Evolutionary conservation across 1,140 invertebrate genomes (phyloP).

Genomic region (Portunus trituberculatus): DNA sequence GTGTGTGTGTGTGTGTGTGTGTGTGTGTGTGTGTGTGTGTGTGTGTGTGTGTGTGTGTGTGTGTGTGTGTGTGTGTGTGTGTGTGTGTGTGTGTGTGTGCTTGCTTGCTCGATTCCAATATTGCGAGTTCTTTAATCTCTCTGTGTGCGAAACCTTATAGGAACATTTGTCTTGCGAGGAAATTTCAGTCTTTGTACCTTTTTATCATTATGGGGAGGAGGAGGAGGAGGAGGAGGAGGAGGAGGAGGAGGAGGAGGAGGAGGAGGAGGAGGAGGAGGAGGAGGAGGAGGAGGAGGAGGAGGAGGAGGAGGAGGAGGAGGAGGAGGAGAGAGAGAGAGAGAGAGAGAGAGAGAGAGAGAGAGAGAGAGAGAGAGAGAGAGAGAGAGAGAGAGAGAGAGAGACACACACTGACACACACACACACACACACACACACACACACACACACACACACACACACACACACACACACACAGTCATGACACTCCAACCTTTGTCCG

Average conservation of each 20-base stretch:
- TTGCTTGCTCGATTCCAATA: not conserved
- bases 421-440: too few relatives aligned
- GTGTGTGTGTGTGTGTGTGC: not conserved
- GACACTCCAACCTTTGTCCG: not conserved
- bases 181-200: not conserved
- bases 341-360: too few relatives aligned
- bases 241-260: too few relatives aligned
- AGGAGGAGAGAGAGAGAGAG: too few relatives aligned
- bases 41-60: constrained; percentile 20
- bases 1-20: constrained; percentile 20
- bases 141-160: not conserved
- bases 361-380: too few relatives aligned
- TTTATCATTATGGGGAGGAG: not conserved
- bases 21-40: not conserved
- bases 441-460: too few relatives aligned
- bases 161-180: not conserved
- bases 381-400: too few relatives aligned
- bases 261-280: too few relatives aligned
- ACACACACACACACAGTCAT: not conserved
- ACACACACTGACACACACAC: too few relatives aligned
- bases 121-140: not conserved
- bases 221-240: not conserved
- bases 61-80: constrained; percentile 11
- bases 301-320: too few relatives aligned
- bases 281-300: too few relatives aligned